Evolutionary conservation across 1,140 invertebrate genomes (phyloP).

Genomic region (Pogonognathellus flavescens): DNA sequence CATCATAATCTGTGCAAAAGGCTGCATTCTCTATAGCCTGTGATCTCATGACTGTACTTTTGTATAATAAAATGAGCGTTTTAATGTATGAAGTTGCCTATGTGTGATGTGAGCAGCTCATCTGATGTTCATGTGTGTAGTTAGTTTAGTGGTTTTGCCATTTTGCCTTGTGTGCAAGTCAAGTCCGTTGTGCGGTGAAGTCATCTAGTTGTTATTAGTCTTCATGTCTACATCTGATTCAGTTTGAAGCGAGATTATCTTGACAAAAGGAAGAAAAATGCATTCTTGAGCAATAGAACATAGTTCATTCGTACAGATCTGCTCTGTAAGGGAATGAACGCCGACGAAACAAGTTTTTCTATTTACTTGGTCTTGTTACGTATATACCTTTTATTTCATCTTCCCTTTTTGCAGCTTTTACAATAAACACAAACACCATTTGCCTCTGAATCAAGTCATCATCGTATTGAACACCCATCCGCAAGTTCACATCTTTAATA

Average conservation of each 20-base stretch:
- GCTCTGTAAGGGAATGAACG: neutral
- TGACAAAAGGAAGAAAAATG: slow-evolving; percentile 34
- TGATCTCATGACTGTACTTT: too few relatives aligned
- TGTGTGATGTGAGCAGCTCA: neutral
- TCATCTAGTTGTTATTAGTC: slow-evolving; percentile 40
- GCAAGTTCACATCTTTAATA: too few relatives aligned
- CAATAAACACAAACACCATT: too few relatives aligned
- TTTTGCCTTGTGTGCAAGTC: too few relatives aligned
- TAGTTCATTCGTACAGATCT: neutral
- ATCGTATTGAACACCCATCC: too few relatives aligned
- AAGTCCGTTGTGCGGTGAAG: neutral
- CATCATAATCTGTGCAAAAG: too few relatives aligned
- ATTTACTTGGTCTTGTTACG: neutral
- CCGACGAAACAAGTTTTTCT: neutral
- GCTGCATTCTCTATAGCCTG: too few relatives aligned
- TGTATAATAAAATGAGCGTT: too few relatives aligned
- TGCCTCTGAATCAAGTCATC: too few relatives aligned
- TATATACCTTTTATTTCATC: too few relatives aligned
- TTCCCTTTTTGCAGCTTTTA: too few relatives aligned
- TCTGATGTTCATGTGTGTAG: neutral
- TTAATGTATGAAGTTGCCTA: too few relatives aligned
- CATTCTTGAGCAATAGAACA: neutral
- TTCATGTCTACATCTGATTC: slow-evolving; percentile 33
- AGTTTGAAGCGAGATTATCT: slow-evolving; percentile 29
- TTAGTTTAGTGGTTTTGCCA: neutral